Evolutionary conservation across 1,140 invertebrate species (phyloP).

Genomic region (Drosophila nigrodunni): DNA sequence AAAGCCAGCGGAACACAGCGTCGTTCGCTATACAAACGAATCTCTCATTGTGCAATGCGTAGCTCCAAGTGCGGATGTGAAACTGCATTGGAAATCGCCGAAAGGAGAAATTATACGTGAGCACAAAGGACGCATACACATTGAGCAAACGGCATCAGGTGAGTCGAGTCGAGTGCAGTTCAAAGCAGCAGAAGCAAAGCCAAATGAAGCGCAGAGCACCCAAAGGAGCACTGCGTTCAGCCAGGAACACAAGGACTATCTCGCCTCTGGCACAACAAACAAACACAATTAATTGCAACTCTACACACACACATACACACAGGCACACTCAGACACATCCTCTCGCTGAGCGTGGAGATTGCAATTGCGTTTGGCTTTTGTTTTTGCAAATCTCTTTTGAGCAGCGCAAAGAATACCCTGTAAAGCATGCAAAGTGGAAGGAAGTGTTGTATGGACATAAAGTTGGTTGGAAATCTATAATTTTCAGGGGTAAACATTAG

Average conservation of each 20-base stretch:
- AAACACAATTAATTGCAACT: slow-evolving; percentile 79
- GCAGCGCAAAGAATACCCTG: slow-evolving; percentile 25
- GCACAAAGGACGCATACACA: slow-evolving; percentile 84
- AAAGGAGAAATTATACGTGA: slow-evolving; percentile 80
- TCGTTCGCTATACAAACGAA: slow-evolving; percentile 84
- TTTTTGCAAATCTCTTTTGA: slow-evolving; percentile 46
- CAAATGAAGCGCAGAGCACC: background rate
- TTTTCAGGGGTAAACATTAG: background rate
- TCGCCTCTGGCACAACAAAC: slow-evolving; percentile 61
- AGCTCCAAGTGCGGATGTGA: slow-evolving; percentile 60
- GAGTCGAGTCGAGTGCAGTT: slow-evolving; percentile 26
- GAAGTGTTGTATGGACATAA: background rate
- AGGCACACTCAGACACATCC: background rate
- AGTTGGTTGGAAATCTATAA: background rate
- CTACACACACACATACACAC: slow-evolving; percentile 17
- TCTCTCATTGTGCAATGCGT: slow-evolving; percentile 84
- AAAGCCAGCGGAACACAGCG: slow-evolving; percentile 71
- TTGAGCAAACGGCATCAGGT: slow-evolving; percentile 75
- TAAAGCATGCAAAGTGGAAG: background rate
- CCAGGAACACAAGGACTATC: background rate
- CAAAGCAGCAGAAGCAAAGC: slow-evolving; percentile 27
- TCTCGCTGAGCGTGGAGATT: background rate
- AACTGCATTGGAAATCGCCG: slow-evolving; percentile 83
- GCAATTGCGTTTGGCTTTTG: slow-evolving; percentile 35
- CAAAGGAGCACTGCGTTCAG: slow-evolving; percentile 25